A percentile compares a stretch with the other conserved stretches of the same genome.
phyloP scores from a whole-genome alignment of 2,113 vertebrate species.

The Pygoscelis adeliae region DNA sequence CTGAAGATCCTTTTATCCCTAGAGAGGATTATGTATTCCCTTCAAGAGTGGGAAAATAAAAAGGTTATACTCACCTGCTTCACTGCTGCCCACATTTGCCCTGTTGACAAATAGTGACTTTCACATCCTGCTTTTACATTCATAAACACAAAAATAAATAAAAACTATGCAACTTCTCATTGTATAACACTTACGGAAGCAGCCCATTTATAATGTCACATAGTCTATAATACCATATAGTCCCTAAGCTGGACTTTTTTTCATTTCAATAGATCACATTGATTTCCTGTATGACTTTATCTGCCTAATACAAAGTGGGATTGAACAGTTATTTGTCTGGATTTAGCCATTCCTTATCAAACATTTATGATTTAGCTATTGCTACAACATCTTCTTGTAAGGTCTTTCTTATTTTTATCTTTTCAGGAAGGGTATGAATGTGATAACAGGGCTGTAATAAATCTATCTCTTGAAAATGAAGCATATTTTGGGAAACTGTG shows the following conservation, averaged over 20 bases:
- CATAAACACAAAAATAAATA: slow-evolving; percentile 60
- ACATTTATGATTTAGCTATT: slow-evolving; percentile 81
- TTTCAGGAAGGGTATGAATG: slow-evolving; percentile 64
- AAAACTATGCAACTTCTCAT: slow-evolving; percentile 42
- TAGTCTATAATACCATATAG: slow-evolving; percentile 38
- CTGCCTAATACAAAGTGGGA: slow-evolving; percentile 87
- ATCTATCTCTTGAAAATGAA: slow-evolving; percentile 65
- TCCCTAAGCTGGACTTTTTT: slow-evolving; percentile 77
- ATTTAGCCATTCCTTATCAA: slow-evolving; percentile 84
- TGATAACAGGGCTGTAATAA: slow-evolving; percentile 70
- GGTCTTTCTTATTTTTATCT: slow-evolving; percentile 81
- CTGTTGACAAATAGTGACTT: slow-evolving; percentile 55
- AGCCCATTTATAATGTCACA: slow-evolving; percentile 65
- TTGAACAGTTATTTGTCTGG: slow-evolving; percentile 81
- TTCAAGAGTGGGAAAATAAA: slow-evolving; percentile 37
- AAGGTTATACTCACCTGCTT: slow-evolving; percentile 58
- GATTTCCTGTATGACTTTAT: slow-evolving; percentile 95
- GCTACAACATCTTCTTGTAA: slow-evolving; percentile 73
- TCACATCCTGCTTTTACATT: slow-evolving; percentile 26
- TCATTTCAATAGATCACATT: slow-evolving; percentile 85
- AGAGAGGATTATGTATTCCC: slow-evolving; percentile 55
- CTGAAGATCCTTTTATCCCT: slow-evolving; percentile 62
- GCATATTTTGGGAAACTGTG: slow-evolving; percentile 17
- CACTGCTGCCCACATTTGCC: slow-evolving; percentile 4
- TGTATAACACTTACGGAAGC: slow-evolving; percentile 62